Conservation (phyloP, 2,113 vertebrate species). For the Malurus cyaneus region DNA sequence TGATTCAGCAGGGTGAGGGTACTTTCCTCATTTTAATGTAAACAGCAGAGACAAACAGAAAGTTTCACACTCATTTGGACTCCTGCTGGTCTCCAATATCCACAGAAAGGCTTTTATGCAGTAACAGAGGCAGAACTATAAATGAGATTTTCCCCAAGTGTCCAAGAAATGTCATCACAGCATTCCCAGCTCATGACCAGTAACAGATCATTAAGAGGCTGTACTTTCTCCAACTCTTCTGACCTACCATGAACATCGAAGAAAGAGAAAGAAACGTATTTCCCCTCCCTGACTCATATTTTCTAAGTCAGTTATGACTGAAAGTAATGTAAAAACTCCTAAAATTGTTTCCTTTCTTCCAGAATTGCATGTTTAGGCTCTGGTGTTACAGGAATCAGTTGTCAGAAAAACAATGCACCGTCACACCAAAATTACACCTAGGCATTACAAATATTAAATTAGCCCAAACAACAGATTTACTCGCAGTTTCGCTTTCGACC, state of each 20-base stretch:
- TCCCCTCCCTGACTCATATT: not conserved
- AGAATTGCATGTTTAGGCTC: not conserved
- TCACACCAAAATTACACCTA: not conserved
- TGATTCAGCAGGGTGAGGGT: not conserved
- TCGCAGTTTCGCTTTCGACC: fast-evolving
- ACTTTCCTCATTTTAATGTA: not conserved
- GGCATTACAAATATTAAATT: not conserved
- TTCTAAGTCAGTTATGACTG: not conserved
- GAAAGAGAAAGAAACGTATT: not conserved
- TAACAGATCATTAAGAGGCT: not conserved
- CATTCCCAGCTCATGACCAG: not conserved
- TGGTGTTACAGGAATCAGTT: not conserved
- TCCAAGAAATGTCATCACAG: not conserved
- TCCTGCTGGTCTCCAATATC: not conserved
- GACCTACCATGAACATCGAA: not conserved
- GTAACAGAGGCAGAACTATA: not conserved
- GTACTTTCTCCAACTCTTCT: not conserved
- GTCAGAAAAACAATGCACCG: not conserved
- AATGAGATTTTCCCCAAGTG: not conserved
- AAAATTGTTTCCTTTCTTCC: not conserved
- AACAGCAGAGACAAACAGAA: not conserved
- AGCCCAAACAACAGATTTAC: not conserved
- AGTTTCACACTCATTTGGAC: not conserved
- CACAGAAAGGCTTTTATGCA: not conserved
- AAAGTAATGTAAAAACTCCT: not conserved